These are phyloP conservation scores for Cephus spinipes DNA, from an alignment of 2,888 invertebrate genomes.

Conservation along the genomic window DNA sequence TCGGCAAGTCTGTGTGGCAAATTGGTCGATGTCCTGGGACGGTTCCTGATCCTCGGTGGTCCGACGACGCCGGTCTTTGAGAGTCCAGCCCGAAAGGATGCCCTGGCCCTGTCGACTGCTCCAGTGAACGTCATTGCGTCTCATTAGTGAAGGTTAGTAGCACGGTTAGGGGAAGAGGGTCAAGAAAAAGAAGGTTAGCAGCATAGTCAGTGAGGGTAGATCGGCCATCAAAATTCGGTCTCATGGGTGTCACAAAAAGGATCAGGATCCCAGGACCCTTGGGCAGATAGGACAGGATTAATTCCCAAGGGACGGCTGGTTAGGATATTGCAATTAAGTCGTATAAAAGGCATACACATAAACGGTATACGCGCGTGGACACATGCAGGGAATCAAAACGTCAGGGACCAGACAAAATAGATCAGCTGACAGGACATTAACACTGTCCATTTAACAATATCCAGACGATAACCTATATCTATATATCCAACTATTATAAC, in stretches of 20 bases:
- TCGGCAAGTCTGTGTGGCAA: slow-evolving; percentile 74
- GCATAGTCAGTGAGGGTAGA: background rate
- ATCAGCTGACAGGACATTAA: background rate
- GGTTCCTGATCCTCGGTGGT: slow-evolving; percentile 58
- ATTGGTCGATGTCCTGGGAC: slow-evolving; percentile 70
- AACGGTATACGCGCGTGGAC: background rate
- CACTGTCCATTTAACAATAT: background rate
- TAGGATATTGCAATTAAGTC: background rate
- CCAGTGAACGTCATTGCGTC: slow-evolving; percentile 56
- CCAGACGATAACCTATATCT: background rate
- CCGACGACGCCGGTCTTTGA: slow-evolving; percentile 62
- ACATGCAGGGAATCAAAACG: background rate
- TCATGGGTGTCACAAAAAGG: background rate
- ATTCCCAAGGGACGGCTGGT: background rate
- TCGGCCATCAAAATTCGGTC: background rate
- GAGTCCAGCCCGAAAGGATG: slow-evolving; percentile 70
- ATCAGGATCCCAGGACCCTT: background rate
- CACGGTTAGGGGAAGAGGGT: background rate
- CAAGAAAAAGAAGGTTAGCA: background rate
- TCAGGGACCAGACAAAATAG: background rate
- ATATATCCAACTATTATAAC: background rate
- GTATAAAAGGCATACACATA: background rate
- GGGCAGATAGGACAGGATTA: background rate
- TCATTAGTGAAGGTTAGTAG: slow-evolving; percentile 34
- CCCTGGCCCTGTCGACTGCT: slow-evolving; percentile 73